Base-by-base conservation (phyloP, 2,797 vertebrate genomes). In the Sus cebifrons region DNA sequence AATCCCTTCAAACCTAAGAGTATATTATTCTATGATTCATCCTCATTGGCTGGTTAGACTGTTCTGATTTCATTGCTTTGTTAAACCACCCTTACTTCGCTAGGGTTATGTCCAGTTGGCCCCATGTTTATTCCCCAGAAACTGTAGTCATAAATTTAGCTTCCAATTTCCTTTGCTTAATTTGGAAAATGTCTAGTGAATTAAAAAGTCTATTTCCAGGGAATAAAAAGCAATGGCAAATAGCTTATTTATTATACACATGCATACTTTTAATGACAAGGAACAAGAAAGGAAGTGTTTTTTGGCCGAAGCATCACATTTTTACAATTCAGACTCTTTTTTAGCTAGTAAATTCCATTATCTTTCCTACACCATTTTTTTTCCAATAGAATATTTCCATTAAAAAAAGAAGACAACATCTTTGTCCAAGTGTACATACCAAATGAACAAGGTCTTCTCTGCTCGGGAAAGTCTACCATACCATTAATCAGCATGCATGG, bases 121-220 rank as follows among this genome's bases (percentile, higher is more conserved):
- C 67, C 89, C 56, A 82, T 83, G 68, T 65, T 95, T 95, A 78
- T 93, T 93, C 68, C 70, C 81, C 65, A 93, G 91, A 92, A 97
- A 98, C 79, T 87, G 21, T 9, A 85, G 58, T 93, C 79, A 96
- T 90, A 96, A 92, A 92, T 90, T 96, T 91, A 94, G 95, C 81
- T 97, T 79, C 81, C 87, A 86, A 40, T 92, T 96, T 97, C 81
- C 87, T 97, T 97, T 95, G 77, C 87, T 85, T 93, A 95, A 92
- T 96, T 97, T 92, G 89, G 94, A 92, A 98, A 97, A 71, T 56
- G 83, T 94, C 88, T 94, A 93, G 87, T 83, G 78, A 95, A 88
- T 93, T 79, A 86, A 96, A 90, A 96, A 84, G 17, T 73, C 73
- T 81, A 74, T 95, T 91, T 95, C 74, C 67, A 85, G 81, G 65